Evolutionary conservation across 2,797 vertebrate species (phyloP).

Genomic region (Chaenodraco wilsoni): DNA sequence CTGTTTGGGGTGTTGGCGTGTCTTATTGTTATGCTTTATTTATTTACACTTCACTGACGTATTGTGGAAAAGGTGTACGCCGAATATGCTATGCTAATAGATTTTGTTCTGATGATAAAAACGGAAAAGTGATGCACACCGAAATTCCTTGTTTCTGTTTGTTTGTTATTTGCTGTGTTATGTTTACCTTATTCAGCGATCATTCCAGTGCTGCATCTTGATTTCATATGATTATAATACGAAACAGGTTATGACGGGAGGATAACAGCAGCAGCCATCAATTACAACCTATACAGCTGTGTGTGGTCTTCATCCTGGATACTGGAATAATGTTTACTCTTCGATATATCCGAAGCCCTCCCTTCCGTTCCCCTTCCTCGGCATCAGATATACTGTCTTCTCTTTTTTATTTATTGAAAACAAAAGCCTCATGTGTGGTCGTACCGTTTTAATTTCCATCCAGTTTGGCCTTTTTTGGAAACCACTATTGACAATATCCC

Average conservation of each 20-base stretch:
- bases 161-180: conserved; percentile 71
- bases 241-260: conserved; percentile 60
- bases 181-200: conserved; percentile 64
- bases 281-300: conserved; percentile 32
- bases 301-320: conserved; percentile 65
- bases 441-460: conserved; percentile 82
- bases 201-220: conserved; percentile 63
- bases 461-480: conserved; percentile 80
- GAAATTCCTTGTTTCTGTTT: conserved; percentile 42
- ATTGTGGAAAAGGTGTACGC: conserved; percentile 51
- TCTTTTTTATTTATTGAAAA: conserved; percentile 76
- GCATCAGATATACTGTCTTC: conserved; percentile 56
- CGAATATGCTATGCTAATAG: conserved; percentile 69
- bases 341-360: conserved; percentile 54
- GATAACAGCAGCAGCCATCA: conserved; percentile 34
- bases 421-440: conserved; percentile 76
- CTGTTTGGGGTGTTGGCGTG: conserved; percentile 58
- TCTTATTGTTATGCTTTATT: conserved; percentile 74
- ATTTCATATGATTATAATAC: conserved; percentile 50
- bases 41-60: conserved; percentile 70
- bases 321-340: conserved; percentile 78
- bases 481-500: conserved; percentile 78
- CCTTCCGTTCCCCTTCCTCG: conserved; percentile 31
- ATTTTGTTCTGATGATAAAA: conserved; percentile 47
- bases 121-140: conserved; percentile 64